These are phyloP conservation scores for Octomys mimax DNA, from an alignment of 2,797 vertebrate species.

Conservation along the genomic window DNA sequence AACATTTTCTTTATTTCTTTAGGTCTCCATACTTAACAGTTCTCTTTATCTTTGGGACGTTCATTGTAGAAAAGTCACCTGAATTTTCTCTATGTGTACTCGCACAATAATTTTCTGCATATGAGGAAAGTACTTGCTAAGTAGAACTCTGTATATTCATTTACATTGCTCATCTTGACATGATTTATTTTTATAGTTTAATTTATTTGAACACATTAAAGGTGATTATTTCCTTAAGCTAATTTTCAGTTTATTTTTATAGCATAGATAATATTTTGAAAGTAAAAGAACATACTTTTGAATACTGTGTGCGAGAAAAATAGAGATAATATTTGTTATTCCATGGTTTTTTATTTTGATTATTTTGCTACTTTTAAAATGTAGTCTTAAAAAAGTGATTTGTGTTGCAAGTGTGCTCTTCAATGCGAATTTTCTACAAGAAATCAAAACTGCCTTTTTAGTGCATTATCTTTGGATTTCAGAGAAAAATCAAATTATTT, in stretches of 20 bases:
- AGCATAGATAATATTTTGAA: constrained; percentile 16
- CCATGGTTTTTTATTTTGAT: not conserved
- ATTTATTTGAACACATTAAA: not conserved
- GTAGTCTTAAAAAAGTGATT: not conserved
- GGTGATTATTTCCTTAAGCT: not conserved
- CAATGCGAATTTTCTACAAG: not conserved
- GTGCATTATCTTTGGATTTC: constrained; percentile 6
- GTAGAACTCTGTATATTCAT: not conserved
- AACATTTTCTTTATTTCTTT: not conserved
- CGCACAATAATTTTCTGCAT: not conserved
- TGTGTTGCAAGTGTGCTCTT: not conserved
- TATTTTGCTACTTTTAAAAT: constrained; percentile 7
- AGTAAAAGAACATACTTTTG: constrained; percentile 34
- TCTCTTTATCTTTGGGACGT: not conserved
- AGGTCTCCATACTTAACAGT: not conserved
- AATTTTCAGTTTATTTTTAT: not conserved
- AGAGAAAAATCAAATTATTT: not conserved
- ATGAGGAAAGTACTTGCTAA: not conserved
- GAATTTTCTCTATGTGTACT: not conserved
- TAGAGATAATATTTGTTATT: not conserved
- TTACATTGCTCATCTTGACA: not conserved
- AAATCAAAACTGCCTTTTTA: not conserved
- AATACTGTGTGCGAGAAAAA: constrained; percentile 8
- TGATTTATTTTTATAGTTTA: not conserved
- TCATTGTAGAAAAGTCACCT: constrained; percentile 29